Evolutionary conservation across 2,797 vertebrate species (phyloP), one percentile per base, ranked within the genome.

Genomic region (Microcaecilia unicolor): DNA sequence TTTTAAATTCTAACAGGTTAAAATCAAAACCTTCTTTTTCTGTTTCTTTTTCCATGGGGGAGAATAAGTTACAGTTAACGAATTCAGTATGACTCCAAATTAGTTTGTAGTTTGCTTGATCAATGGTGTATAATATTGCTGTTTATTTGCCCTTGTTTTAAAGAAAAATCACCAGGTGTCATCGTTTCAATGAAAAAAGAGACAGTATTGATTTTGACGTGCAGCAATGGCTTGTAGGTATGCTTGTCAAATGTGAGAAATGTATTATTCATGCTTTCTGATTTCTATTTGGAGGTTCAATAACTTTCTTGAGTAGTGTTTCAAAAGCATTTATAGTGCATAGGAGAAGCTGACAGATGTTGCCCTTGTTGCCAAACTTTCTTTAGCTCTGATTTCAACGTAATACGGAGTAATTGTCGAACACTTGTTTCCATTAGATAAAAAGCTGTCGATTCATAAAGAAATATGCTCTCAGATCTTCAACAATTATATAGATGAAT

Each of bases 251-350:
- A 27, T 41, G 31, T 55, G n/a, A n/a, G n/a, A n/a, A n/a, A n/a
- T n/a, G 48, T 42, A 52, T 58, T 42, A 52, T 58, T 27, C 66
- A 31, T 46, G 32, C 48, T 59, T 56, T 54, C 58, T 48, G 15
- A 15, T 62, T 61, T 61, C 33, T 64, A 51, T 23, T 25, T 42
- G 53, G n/a, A n/a, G 45, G 60, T 67, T 48, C 61, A 72, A 52
- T 63, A 58, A 61, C 61, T 67, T 60, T 54, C 61, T 61, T 58
- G 51, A 55, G 25, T 36, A 61, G 31, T 35, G 18, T 56, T 74
- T 65, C 33, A 10, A 43, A 64, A 37, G 44, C 44, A 50, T 64
- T 55, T 37, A 7, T 15, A 17, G 49, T n/a, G n/a, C 53, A 32
- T 34, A 58, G 39, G 48, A 32, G 15, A 24, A 51, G 53, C 54